Conservation (phyloP, 2,888 invertebrate genomes). For the Acleris laterana region DNA sequence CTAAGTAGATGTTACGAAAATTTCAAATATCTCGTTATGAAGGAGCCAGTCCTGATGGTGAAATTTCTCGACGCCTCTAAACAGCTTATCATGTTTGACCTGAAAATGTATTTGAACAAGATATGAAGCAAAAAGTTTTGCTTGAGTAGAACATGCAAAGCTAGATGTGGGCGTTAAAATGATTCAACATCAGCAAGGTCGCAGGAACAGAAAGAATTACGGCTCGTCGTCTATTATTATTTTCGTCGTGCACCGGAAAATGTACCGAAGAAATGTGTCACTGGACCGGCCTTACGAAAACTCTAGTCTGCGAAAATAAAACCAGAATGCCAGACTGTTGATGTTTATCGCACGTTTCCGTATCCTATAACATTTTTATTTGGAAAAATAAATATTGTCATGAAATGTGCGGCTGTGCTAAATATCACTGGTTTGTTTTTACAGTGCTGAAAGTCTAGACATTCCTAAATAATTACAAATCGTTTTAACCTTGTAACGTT, state of each 20-base stretch:
- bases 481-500: slow-evolving; percentile 54
- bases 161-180: slow-evolving; percentile 29
- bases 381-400: slow-evolving; percentile 22
- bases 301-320: slow-evolving; percentile 50
- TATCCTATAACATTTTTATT: slow-evolving; percentile 31
- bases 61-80: slow-evolving; percentile 21
- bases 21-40: slow-evolving; percentile 35
- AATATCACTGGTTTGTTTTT: not conserved
- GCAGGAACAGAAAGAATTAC: slow-evolving; percentile 30
- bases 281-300: slow-evolving; percentile 40
- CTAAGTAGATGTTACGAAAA: slow-evolving; percentile 38
- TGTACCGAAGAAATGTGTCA: slow-evolving; percentile 42
- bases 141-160: slow-evolving; percentile 15
- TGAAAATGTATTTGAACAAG: slow-evolving; percentile 28
- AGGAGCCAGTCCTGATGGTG: slow-evolving; percentile 15
- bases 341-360: slow-evolving; percentile 46
- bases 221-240: slow-evolving; percentile 33
- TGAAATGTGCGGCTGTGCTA: not conserved
- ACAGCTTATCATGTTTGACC: slow-evolving; percentile 32
- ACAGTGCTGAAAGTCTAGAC: not conserved
- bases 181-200: slow-evolving; percentile 28
- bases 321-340: slow-evolving; percentile 45
- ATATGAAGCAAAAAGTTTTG: slow-evolving; percentile 18
- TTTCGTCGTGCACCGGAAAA: slow-evolving; percentile 34
- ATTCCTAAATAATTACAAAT: slow-evolving; percentile 45